phyloP scores from a whole-genome alignment of 2,113 vertebrate genomes.

The Podarcis muralis region DNA sequence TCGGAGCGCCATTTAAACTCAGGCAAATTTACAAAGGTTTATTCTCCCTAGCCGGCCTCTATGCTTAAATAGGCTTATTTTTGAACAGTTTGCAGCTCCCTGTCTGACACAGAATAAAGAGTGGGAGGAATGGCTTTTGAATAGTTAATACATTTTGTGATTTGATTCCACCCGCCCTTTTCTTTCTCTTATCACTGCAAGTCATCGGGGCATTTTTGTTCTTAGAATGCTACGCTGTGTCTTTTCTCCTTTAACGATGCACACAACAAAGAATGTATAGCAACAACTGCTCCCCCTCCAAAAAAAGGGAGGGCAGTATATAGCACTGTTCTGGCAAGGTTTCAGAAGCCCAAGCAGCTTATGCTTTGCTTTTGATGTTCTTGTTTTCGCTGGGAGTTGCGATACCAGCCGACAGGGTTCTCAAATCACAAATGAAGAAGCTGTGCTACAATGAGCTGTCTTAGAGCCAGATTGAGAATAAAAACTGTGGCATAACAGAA shows the following conservation, averaged over 20 bases:
- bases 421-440: neutral
- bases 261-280: neutral
- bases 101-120: neutral
- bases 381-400: constrained; percentile 2
- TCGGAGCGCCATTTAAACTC: neutral
- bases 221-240: neutral
- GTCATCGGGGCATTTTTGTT: neutral
- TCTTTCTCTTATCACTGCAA: neutral
- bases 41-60: neutral
- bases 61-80: neutral
- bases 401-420: neutral
- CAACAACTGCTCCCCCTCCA: neutral
- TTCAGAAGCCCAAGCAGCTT: neutral
- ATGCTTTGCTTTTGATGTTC: constrained; percentile 31
- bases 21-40: neutral
- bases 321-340: neutral
- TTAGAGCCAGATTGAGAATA: neutral
- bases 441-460: neutral
- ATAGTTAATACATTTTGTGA: neutral
- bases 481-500: neutral
- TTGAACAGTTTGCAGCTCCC: neutral
- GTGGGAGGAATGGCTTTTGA: neutral
- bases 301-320: neutral
- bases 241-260: constrained; percentile 18
- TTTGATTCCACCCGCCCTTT: neutral